phyloP scores from a whole-genome alignment of 2,888 invertebrate genomes.

The Frankliniella intonsa region DNA sequence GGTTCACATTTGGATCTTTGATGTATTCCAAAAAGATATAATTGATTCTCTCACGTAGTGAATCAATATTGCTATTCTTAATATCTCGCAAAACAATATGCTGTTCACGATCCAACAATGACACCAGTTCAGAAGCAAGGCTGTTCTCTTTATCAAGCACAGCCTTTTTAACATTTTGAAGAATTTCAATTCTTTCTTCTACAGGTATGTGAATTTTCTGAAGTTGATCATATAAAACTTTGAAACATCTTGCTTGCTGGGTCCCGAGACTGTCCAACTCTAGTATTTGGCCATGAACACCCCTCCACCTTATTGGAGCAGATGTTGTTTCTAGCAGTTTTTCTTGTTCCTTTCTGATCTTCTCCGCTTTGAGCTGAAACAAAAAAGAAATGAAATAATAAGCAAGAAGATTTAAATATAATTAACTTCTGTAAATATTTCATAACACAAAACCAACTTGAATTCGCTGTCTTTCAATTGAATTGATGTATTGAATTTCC shows the following conservation, averaged over 20 bases:
- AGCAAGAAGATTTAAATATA: neutral
- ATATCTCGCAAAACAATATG: neutral
- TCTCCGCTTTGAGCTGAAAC: neutral
- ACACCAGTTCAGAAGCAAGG: neutral
- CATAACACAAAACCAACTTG: slow-evolving; percentile 48
- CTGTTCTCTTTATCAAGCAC: neutral
- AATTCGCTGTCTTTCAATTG: slow-evolving; percentile 63
- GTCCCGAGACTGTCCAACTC: slow-evolving; percentile 78
- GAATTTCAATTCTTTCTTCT: slow-evolving; percentile 33
- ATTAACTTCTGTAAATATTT: neutral
- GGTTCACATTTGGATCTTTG: slow-evolving; percentile 56
- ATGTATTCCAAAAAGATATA: slow-evolving; percentile 45
- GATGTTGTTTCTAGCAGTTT: slow-evolving; percentile 63
- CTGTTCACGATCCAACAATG: neutral
- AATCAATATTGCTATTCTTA: neutral
- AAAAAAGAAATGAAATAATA: neutral
- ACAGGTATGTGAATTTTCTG: slow-evolving; percentile 53
- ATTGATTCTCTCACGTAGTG: neutral
- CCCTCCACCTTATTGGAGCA: slow-evolving; percentile 70
- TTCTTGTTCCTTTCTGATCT: slow-evolving; percentile 53
- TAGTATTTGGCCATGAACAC: slow-evolving; percentile 63
- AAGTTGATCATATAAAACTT: slow-evolving; percentile 66
- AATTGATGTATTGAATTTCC: slow-evolving; percentile 64
- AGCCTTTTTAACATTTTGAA: slow-evolving; percentile 30
- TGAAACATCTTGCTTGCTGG: slow-evolving; percentile 70